Conservation (phyloP, 2,888 invertebrate species). For the Drosophila longiperda region DNA sequence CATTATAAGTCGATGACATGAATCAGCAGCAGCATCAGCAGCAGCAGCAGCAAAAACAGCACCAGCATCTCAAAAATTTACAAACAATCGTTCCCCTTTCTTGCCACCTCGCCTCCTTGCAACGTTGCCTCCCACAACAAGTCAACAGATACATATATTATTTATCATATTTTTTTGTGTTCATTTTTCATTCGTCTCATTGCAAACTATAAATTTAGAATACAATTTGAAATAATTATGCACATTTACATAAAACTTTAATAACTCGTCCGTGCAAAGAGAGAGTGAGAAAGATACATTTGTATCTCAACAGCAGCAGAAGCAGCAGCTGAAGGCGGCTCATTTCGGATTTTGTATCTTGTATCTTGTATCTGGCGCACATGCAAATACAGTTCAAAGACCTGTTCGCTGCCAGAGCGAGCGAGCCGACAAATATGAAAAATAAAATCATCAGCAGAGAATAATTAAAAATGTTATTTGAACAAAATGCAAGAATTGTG, state of each 20-base stretch:
- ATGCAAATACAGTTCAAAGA: constrained; percentile 79
- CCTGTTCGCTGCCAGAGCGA: constrained; percentile 55
- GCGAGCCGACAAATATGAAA: constrained; percentile 33
- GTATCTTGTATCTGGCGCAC: constrained; percentile 72
- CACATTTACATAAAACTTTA: constrained; percentile 74
- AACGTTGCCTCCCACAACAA: background rate
- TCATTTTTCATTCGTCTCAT: constrained; percentile 60
- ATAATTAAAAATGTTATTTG: constrained; percentile 61
- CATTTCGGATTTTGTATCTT: constrained; percentile 49
- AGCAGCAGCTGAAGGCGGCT: constrained; percentile 36
- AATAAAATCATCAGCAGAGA: constrained; percentile 19
- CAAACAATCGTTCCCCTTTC: constrained; percentile 47
- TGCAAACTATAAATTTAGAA: constrained; percentile 77
- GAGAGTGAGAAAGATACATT: constrained; percentile 25
- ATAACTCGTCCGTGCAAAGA: constrained; percentile 60
- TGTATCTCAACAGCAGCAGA: constrained; percentile 2
- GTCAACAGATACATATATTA: constrained; percentile 41
- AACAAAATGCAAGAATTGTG: constrained; percentile 30
- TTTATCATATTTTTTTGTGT: constrained; percentile 17
- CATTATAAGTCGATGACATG: constrained; percentile 70
- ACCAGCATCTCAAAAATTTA: constrained; percentile 50
- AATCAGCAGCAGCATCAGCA: constrained; percentile 58
- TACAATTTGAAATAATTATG: constrained; percentile 78
- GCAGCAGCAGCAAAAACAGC: constrained; percentile 47
- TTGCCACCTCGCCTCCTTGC: background rate